Conservation (phyloP, 2,888 invertebrate genomes). For the Azorinus chamasolen region DNA sequence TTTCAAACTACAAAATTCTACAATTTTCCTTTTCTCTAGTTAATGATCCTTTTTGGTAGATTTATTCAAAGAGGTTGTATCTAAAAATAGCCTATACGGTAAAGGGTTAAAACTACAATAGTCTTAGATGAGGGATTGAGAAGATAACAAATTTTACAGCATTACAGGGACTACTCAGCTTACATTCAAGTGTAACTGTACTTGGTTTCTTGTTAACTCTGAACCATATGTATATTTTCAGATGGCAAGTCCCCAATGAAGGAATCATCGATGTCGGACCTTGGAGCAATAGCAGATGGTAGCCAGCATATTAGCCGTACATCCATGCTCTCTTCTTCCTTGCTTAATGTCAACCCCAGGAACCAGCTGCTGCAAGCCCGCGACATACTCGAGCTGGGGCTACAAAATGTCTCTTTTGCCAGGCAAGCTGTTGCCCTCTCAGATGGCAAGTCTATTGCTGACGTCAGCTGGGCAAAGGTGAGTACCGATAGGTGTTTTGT, state of each 20-base stretch:
- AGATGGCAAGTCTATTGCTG: slow-evolving; percentile 84
- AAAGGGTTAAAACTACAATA: too few relatives aligned
- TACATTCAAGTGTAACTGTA: too few relatives aligned
- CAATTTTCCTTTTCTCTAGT: too few relatives aligned
- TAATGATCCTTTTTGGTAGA: too few relatives aligned
- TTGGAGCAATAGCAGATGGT: slow-evolving; percentile 50
- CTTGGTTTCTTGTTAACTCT: too few relatives aligned
- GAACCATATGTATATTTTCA: slow-evolving; percentile 33
- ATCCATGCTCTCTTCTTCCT: slow-evolving; percentile 73
- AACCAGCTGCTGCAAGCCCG: slow-evolving; percentile 80
- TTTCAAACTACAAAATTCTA: too few relatives aligned
- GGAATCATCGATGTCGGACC: slow-evolving; percentile 77
- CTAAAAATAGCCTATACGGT: too few relatives aligned
- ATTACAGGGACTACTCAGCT: too few relatives aligned
- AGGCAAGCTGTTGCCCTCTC: slow-evolving; percentile 79
- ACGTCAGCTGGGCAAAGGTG: slow-evolving; percentile 85
- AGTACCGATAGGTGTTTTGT: not conserved
- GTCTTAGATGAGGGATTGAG: too few relatives aligned
- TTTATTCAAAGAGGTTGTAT: too few relatives aligned
- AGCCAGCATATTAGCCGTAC: slow-evolving; percentile 69
- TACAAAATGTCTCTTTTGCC: slow-evolving; percentile 83
- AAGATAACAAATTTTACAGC: too few relatives aligned
- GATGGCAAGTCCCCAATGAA: slow-evolving; percentile 70
- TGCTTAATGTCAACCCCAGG: slow-evolving; percentile 73
- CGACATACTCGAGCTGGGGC: slow-evolving; percentile 83